Base-by-base conservation (phyloP, 2,797 vertebrate genomes). In the Notolepis coatsorum region DNA sequence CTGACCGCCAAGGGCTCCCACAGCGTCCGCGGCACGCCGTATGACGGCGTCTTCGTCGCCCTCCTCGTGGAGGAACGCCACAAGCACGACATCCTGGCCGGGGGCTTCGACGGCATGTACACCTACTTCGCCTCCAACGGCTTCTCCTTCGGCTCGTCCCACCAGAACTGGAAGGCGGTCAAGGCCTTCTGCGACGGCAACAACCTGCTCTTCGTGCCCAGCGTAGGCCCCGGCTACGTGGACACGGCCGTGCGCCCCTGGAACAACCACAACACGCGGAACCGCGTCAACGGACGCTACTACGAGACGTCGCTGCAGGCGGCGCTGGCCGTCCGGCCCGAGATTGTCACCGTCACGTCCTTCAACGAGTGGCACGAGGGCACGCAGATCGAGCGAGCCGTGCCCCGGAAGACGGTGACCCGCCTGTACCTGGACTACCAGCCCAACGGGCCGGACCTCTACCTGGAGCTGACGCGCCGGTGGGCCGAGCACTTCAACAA, bases 291-390 rank as follows among this genome's bases (percentile, higher is more conserved):
- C 0, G 95, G 95, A n/a, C 93, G 95, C 17, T 96, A 96, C 75
- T 96, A 95, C 0, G 95, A 96, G 81, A 96, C 95, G 0, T 91
- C 93, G 20, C 84, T 96, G 68, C 94, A 96, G 78, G 94, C 94
- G 0, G 94, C 94, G 5, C 75, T 96, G 46, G 90, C 85, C 0
- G 93, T 95, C 38, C 85, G 94, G 54, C 94, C 95, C 0, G 94
- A 95, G 65, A 92, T 96, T 0, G 92, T 96, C 51, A 93, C 94
- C 53, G 89, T 96, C 23, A 96, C 94, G 0, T 96, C 95, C 25
- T 96, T 96, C 73, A 96, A 96, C 2, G 95, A 96, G 33, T 96
- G 95, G 95, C 95, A 96, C 0, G 95, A 96, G 64, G 95, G 95
- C 48, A 96, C 95, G 2, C 95, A 96, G 86, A 94, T 96, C 0